These are phyloP conservation scores for Synergus gifuensis DNA, from an alignment of 2,888 invertebrate species.

Conservation along the genomic window DNA sequence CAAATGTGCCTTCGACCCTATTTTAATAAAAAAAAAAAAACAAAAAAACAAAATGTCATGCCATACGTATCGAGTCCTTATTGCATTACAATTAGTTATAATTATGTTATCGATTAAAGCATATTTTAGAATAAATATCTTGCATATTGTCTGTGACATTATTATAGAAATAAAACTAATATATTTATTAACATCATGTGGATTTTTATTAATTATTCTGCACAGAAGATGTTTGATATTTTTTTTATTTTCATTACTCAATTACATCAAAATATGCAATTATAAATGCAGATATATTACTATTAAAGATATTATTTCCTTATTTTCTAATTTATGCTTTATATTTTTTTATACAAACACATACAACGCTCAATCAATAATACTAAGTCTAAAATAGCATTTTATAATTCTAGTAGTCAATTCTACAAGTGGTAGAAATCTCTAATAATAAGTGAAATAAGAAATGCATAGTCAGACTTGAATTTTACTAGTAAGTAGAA, in stretches of 20 bases:
- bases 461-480: neutral
- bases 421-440: neutral
- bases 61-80: conserved; percentile 51
- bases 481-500: neutral
- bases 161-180: conserved; percentile 72
- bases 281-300: neutral
- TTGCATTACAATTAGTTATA: conserved; percentile 57
- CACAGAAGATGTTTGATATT: neutral
- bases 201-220: conserved; percentile 3
- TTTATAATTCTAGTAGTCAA: neutral
- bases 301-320: no score
- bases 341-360: neutral
- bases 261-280: neutral
- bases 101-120: conserved; percentile 62
- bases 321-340: neutral
- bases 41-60: conserved; percentile 11
- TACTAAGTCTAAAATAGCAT: neutral
- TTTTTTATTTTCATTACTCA: neutral
- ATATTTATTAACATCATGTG: conserved; percentile 70
- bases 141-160: conserved; percentile 69
- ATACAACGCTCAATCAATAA: no score
- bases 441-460: neutral
- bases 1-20: conserved; percentile 66
- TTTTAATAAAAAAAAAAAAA: conserved; percentile 38
- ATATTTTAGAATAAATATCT: conserved; percentile 62